These are phyloP conservation scores for Rhabditoides inermis DNA, from an alignment of 2,888 invertebrate genomes.

Conservation along the genomic window DNA sequence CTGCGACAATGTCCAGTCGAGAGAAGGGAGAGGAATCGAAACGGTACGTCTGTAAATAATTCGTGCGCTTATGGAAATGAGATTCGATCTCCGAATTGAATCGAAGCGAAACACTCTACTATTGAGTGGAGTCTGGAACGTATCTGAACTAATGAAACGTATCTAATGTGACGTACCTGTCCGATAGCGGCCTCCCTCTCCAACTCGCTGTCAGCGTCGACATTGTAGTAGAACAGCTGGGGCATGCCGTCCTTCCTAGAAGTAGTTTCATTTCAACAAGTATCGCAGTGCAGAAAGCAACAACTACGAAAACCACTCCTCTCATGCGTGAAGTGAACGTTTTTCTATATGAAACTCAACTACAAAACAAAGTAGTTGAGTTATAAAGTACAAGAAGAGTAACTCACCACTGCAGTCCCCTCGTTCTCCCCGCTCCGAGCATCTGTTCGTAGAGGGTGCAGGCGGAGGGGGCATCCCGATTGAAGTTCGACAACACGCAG, in stretches of 20 bases:
- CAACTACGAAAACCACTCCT: constrained; percentile 7
- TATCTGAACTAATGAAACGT: too few relatives aligned
- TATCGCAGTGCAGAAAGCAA: constrained; percentile 1
- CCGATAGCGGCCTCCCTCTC: constrained; percentile 36
- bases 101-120: too few relatives aligned
- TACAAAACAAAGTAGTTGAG: too few relatives aligned
- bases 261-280: neutral
- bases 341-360: too few relatives aligned
- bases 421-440: too few relatives aligned
- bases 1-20: too few relatives aligned
- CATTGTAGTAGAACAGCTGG: constrained; percentile 24
- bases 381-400: too few relatives aligned
- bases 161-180: too few relatives aligned
- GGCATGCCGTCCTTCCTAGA: constrained; percentile 23
- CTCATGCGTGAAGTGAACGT: neutral
- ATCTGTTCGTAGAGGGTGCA: constrained; percentile 17
- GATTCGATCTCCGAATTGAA: neutral
- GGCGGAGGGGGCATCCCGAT: constrained; percentile 38
- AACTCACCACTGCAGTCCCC: too few relatives aligned
- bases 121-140: too few relatives aligned
- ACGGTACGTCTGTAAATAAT: constrained; percentile 5
- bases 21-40: too few relatives aligned
- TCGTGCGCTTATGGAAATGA: neutral
- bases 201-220: constrained; percentile 41
- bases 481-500: constrained; percentile 60